These are phyloP conservation scores for Streptopelia turtur DNA, from an alignment of 2,797 vertebrate species.

Conservation along the genomic window DNA sequence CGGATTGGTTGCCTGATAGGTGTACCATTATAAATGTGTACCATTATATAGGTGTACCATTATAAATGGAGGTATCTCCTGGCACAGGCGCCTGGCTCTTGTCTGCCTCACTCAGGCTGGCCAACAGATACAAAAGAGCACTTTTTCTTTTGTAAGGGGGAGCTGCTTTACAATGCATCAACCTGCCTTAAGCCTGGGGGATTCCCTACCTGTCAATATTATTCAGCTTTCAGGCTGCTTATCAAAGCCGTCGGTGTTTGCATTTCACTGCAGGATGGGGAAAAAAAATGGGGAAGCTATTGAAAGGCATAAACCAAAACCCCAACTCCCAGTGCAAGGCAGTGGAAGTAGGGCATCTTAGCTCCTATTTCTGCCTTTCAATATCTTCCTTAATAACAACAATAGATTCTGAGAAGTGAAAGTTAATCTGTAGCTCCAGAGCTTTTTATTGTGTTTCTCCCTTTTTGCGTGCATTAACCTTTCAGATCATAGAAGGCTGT, in stretches of 20 bases:
- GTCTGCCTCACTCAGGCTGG: neutral
- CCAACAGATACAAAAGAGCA: neutral
- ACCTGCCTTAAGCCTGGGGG: neutral
- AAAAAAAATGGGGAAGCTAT: neutral
- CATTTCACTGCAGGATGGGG: neutral
- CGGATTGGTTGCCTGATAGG: neutral
- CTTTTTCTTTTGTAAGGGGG: neutral
- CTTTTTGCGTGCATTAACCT: slow-evolving; percentile 16
- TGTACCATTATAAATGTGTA: neutral
- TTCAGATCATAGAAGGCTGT: neutral
- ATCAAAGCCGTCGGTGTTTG: neutral
- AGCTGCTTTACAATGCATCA: neutral
- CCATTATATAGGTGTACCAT: neutral
- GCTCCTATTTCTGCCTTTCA: neutral
- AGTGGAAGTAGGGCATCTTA: slow-evolving; percentile 34
- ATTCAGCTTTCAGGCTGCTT: neutral
- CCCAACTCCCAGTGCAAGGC: neutral
- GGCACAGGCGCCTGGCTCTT: neutral
- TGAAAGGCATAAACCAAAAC: neutral
- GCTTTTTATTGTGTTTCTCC: slow-evolving; percentile 21
- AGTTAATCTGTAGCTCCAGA: slow-evolving; percentile 31
- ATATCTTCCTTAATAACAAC: neutral
- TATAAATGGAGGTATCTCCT: neutral
- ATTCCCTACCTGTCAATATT: neutral
- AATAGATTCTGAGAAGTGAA: neutral